These are phyloP conservation scores for Macquaria ambigua DNA, from an alignment of 2,113 vertebrate species.

Conservation along the genomic window DNA sequence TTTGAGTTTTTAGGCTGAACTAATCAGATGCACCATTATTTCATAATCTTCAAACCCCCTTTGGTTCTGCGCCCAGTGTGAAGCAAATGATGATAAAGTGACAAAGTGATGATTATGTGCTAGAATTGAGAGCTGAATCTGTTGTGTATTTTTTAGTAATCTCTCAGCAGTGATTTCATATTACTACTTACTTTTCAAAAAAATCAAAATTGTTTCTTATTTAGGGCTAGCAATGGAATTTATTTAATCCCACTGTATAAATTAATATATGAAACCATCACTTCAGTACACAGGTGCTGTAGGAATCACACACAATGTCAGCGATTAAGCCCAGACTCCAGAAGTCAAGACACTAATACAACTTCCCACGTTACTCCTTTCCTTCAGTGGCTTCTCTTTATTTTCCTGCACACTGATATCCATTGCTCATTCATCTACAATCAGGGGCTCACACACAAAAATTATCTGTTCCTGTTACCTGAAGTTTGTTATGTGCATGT, in stretches of 20 bases:
- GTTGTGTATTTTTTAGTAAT: slow-evolving; percentile 10
- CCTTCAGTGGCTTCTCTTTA: neutral
- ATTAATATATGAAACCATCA: neutral
- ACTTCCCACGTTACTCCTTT: slow-evolving; percentile 5
- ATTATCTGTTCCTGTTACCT: neutral
- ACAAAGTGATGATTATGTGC: slow-evolving; percentile 31
- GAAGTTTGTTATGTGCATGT: neutral
- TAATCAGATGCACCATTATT: slow-evolving; percentile 24
- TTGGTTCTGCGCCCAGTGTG: slow-evolving; percentile 18
- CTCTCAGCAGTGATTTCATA: slow-evolving; percentile 10
- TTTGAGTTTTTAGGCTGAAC: neutral
- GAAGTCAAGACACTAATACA: slow-evolving; percentile 5
- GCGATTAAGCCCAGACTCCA: slow-evolving; percentile 1
- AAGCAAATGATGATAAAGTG: slow-evolving; percentile 41
- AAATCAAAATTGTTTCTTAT: neutral
- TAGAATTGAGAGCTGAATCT: slow-evolving; percentile 26
- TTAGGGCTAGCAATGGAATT: neutral
- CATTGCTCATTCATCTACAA: neutral
- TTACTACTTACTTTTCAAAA: neutral
- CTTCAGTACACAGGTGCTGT: neutral
- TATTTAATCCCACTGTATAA: neutral
- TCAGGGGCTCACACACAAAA: neutral
- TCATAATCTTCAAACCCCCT: slow-evolving; percentile 4
- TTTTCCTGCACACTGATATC: neutral
- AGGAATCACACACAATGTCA: neutral